Percentiles rank a stretch among this genome's conserved stretches.
Conservation (phyloP, 92 coral and sea anemone species). For the Parazoanthus atlanticus region DNA sequence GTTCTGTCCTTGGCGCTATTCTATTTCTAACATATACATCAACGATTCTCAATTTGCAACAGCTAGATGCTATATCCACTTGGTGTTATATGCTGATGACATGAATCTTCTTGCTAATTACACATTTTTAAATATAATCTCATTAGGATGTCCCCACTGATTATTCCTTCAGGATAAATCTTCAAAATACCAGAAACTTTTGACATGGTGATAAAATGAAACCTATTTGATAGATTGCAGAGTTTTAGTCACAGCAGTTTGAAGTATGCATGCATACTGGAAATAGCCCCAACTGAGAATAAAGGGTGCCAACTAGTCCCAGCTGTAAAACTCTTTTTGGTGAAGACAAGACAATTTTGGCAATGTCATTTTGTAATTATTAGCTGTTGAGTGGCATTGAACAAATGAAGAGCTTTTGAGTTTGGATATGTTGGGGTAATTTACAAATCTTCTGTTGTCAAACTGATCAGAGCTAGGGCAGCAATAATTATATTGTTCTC, state of each 20-base stretch:
- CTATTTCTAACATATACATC: too few relatives aligned
- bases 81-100: too few relatives aligned
- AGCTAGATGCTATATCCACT: not conserved
- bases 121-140: too few relatives aligned
- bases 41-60: too few relatives aligned
- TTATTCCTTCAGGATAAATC: not conserved
- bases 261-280: not conserved
- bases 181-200: not conserved
- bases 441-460: not conserved
- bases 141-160: not conserved
- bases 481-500: too few relatives aligned
- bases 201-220: not conserved
- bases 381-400: not conserved
- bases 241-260: not conserved
- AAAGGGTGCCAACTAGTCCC: not conserved
- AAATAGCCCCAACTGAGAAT: not conserved
- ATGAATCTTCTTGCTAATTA: too few relatives aligned
- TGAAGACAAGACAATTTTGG: not conserved
- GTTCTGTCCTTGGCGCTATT: too few relatives aligned
- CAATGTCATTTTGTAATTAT: not conserved
- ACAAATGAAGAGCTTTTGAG: constrained; percentile 2
- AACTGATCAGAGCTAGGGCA: too few relatives aligned
- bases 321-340: not conserved
- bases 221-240: not conserved
- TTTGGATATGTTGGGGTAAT: not conserved